Evolutionary conservation across 2,797 vertebrate species (phyloP).

Genomic region (Echiichthys vipera): DNA sequence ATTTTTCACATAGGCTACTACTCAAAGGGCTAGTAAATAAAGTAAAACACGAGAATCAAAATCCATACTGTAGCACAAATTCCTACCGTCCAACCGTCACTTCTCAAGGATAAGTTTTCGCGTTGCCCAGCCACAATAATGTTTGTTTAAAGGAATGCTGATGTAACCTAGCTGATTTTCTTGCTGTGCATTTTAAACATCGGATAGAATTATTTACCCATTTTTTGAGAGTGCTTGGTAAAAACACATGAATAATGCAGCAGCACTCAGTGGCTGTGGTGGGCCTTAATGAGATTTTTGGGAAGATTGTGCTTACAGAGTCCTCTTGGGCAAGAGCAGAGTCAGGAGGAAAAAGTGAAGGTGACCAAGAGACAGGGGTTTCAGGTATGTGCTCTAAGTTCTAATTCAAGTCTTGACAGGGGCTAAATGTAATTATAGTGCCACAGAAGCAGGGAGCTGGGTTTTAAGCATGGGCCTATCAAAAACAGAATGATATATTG

Average conservation of each 20-base stretch:
- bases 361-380: slow-evolving; percentile 24
- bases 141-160: slow-evolving; percentile 41
- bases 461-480: slow-evolving; percentile 26
- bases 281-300: slow-evolving; percentile 76
- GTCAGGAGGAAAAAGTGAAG: slow-evolving; percentile 26
- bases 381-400: slow-evolving; percentile 50
- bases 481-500: slow-evolving; percentile 8
- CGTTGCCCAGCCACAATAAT: slow-evolving; percentile 5
- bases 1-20: too few species aligned
- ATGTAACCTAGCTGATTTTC: slow-evolving; percentile 53
- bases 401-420: slow-evolving; percentile 42
- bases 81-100: too few species aligned
- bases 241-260: slow-evolving; percentile 81
- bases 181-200: slow-evolving; percentile 71
- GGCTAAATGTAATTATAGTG: slow-evolving; percentile 57
- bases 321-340: slow-evolving; percentile 54
- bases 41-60: too few species aligned
- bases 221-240: slow-evolving; percentile 58
- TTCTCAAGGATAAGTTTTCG: too few species aligned
- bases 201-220: slow-evolving; percentile 72
- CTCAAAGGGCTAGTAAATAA: too few species aligned
- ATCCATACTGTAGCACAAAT: too few species aligned
- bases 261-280: slow-evolving; percentile 66
- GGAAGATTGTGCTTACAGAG: slow-evolving; percentile 68
- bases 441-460: slow-evolving; percentile 12